Evolutionary conservation across 2,113 vertebrate genomes (phyloP), one percentile per base, ranked within the genome.

Genomic region (Muntiacus muntjak): DNA sequence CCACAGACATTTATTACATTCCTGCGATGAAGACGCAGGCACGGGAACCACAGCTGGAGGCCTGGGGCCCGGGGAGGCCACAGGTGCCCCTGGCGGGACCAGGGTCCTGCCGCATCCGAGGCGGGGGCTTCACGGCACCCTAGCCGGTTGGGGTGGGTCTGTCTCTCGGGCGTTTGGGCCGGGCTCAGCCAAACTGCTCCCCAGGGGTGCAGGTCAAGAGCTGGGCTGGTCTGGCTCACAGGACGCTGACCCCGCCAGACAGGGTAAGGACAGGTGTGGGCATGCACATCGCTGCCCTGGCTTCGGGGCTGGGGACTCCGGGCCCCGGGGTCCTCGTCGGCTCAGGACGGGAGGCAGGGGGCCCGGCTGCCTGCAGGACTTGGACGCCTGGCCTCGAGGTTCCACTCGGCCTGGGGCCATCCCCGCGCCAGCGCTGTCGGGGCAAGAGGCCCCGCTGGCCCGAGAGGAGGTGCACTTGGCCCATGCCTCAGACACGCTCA

Each of bases 141-240:
- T 7, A 17, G 23, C 16, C 0, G 0, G 26, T 0, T 43, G 7
- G 5, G 14, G 13, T 10, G 36, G 60, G 47, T 16, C 8, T 0
- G 1, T 28, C 17, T 57, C 43, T 58, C 2, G 0, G 12, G 26
- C 10, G 9, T 47, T 74, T 10, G 55, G 43, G 28, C 58, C 7
- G 1, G 28, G 15, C 7, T 25, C 47, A n/a, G 74, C 14, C 2
- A 0, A 25, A 21, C 36, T 3, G 26, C 58, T 23, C 19, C 50
- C 26, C 15, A 14, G 52, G 47, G 47, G 11, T 0, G 4, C 23
- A 54, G 23, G 7, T 6, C 3, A 33, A 47, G 16, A 30, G 30
- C 8, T 0, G 28, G 12, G 33, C 13, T 86, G 26, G 15, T 7
- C 81, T 50, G 52, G 40, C 8, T 2, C 4, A 4, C 23, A 2